Evolutionary conservation across 2,888 invertebrate species (phyloP).

Genomic region (Xanthia togata): DNA sequence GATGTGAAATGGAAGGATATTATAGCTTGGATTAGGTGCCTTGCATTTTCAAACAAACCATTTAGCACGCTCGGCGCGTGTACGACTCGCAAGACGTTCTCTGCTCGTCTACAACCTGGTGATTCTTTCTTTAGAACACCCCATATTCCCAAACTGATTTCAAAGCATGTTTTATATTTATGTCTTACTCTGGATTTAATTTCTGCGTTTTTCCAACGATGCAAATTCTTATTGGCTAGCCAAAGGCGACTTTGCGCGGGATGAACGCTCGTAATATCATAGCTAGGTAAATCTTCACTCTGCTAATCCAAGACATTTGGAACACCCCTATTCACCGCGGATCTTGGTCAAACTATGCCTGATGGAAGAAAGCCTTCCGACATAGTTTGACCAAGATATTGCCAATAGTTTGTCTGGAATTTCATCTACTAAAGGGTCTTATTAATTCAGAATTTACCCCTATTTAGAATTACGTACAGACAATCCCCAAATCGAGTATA

Average conservation of each 20-base stretch:
- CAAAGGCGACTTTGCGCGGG: no score
- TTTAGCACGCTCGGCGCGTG: slow-evolving; percentile 19
- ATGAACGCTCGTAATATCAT: not conserved
- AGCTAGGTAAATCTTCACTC: not conserved
- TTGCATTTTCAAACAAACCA: slow-evolving; percentile 73
- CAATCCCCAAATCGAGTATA: no score
- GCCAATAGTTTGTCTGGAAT: not conserved
- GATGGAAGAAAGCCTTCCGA: not conserved
- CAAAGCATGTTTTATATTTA: not conserved
- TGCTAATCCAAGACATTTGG: not conserved
- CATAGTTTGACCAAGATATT: not conserved
- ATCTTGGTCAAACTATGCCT: not conserved
- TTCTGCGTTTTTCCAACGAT: not conserved
- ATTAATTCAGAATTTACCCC: slow-evolving; percentile 3
- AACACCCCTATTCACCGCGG: not conserved
- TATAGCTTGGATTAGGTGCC: slow-evolving; percentile 78
- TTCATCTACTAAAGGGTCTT: not conserved
- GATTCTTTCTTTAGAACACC: not conserved
- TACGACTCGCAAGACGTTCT: slow-evolving; percentile 45
- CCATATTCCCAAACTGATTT: not conserved
- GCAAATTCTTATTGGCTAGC: not conserved
- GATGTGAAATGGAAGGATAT: slow-evolving; percentile 76
- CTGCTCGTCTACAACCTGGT: not conserved
- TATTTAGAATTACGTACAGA: not conserved
- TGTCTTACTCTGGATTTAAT: not conserved